phyloP scores from a whole-genome alignment of 2,113 vertebrate genomes.

The Perca fluviatilis region DNA sequence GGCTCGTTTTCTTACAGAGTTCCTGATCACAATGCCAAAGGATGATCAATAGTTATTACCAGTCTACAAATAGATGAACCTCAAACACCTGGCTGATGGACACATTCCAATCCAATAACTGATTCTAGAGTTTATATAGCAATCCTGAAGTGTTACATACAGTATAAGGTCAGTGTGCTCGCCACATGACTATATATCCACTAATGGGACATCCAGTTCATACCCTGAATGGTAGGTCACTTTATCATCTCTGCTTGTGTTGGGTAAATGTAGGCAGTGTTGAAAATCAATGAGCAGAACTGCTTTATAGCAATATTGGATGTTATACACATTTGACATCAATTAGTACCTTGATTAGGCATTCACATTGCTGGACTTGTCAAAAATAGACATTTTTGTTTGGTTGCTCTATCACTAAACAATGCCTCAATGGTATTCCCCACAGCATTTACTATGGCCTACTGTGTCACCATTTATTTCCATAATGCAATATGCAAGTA shows the following conservation, averaged over 20 bases:
- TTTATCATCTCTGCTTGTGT: background rate
- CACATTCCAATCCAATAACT: background rate
- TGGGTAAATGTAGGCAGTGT: too few relatives aligned
- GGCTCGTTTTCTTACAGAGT: conserved; percentile 2
- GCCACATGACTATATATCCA: too few relatives aligned
- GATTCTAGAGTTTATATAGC: background rate
- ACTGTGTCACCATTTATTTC: background rate
- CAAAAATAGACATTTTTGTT: background rate
- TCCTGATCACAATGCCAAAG: conserved; percentile 22
- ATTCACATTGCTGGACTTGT: background rate
- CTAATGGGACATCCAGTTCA: background rate
- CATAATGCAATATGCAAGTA: background rate
- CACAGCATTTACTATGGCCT: background rate
- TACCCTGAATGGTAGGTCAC: background rate
- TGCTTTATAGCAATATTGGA: background rate
- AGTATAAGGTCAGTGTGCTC: too few relatives aligned
- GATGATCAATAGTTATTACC: background rate
- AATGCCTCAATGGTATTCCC: background rate
- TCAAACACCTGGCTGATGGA: too few relatives aligned
- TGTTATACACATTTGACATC: background rate
- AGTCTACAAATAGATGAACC: background rate
- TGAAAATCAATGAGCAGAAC: background rate
- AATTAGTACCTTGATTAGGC: too few relatives aligned
- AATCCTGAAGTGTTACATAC: background rate
- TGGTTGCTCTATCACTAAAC: background rate